Evolutionary conservation across 2,113 vertebrate species (phyloP).

Genomic region (Urocolius indicus): DNA sequence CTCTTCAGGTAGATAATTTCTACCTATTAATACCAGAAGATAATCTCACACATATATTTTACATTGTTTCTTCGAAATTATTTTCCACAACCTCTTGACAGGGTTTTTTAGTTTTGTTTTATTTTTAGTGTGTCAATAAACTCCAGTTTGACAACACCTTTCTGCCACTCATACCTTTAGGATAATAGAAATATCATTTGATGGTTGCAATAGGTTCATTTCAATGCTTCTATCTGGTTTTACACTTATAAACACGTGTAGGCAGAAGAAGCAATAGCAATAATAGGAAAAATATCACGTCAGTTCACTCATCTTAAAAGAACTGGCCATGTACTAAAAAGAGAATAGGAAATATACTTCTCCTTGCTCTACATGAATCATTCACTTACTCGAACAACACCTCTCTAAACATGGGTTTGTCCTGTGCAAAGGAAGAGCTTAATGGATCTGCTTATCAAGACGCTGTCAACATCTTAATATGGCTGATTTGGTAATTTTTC

Average conservation of each 20-base stretch:
- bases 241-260: not conserved
- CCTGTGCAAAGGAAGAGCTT: not conserved
- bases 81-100: not conserved
- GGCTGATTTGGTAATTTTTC: not conserved
- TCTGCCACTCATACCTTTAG: not conserved
- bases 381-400: not conserved
- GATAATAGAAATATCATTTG: not conserved
- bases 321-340: not conserved
- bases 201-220: not conserved
- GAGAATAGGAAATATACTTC: not conserved
- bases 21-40: not conserved
- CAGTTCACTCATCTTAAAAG: not conserved
- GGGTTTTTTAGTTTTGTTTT: not conserved
- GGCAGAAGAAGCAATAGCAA: not conserved
- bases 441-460: not conserved
- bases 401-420: not conserved
- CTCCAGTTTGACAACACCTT: not conserved
- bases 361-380: not conserved
- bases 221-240: not conserved
- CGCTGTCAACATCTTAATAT: not conserved
- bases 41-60: not conserved
- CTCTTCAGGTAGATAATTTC: not conserved
- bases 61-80: not conserved
- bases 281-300: not conserved
- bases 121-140: not conserved